Percentiles rank a stretch among this genome's conserved stretches.
These are phyloP conservation scores for Dinoponera quadriceps DNA, from an alignment of 1,140 invertebrate genomes.

Conservation along the genomic window DNA sequence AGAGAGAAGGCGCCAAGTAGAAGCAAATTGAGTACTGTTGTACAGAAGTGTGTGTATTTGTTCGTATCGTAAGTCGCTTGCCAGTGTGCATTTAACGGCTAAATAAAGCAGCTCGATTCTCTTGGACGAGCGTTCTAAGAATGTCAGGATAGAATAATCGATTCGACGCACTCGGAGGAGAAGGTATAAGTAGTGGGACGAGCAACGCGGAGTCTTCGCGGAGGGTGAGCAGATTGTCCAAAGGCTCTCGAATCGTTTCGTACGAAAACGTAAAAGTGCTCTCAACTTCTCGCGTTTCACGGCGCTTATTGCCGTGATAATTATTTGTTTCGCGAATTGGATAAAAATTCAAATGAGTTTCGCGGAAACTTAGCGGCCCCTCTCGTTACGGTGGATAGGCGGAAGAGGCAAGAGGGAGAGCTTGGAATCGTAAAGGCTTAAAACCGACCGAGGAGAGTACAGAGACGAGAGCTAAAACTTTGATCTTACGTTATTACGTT, in stretches of 20 bases:
- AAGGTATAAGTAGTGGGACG: slow-evolving; percentile 7
- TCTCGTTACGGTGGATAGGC: slow-evolving; percentile 64
- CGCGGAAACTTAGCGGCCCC: slow-evolving; percentile 70
- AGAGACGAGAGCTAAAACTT: slow-evolving; percentile 78
- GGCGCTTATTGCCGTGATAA: slow-evolving; percentile 80
- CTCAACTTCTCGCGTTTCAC: slow-evolving; percentile 45
- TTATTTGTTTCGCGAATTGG: slow-evolving; percentile 83
- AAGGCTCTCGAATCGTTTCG: slow-evolving; percentile 22
- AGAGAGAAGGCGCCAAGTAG: neutral
- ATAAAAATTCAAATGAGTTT: slow-evolving; percentile 84
- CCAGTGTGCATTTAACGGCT: neutral
- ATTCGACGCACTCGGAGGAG: slow-evolving; percentile 11
- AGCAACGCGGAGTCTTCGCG: neutral
- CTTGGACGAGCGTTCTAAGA: neutral
- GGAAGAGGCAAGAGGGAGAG: slow-evolving; percentile 2
- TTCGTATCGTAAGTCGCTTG: neutral
- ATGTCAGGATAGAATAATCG: slow-evolving; percentile 11
- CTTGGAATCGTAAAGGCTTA: slow-evolving; percentile 45
- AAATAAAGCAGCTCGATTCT: neutral
- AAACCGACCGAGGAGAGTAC: slow-evolving; percentile 11
- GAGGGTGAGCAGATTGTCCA: neutral
- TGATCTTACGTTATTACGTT: slow-evolving; percentile 84
- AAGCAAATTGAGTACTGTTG: neutral
- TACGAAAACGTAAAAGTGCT: slow-evolving; percentile 39
- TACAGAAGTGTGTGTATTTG: neutral